Evolutionary conservation across 2,113 vertebrate species (phyloP).

Genomic region (Melanerpes aurifrons): DNA sequence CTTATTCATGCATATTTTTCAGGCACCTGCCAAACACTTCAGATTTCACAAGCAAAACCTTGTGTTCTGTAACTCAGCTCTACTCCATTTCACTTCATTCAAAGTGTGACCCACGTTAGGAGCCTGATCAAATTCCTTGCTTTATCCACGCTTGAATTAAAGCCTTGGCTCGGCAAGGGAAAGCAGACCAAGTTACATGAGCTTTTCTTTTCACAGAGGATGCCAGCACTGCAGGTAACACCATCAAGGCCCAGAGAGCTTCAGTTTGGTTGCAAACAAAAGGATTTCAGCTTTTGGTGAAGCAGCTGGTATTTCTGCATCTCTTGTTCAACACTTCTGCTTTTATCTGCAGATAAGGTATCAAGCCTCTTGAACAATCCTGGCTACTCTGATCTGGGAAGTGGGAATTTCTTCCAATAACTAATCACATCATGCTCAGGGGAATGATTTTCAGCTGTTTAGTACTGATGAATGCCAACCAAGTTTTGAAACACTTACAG

Average conservation of each 20-base stretch:
- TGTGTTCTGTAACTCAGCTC: neutral
- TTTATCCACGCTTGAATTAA: conserved; percentile 54
- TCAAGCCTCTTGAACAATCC: neutral
- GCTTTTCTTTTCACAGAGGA: neutral
- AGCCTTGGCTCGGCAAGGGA: neutral
- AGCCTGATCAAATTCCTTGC: conserved; percentile 61
- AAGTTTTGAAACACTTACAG: neutral
- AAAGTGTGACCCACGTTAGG: neutral
- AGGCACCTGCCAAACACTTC: conserved; percentile 1
- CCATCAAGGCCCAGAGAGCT: neutral
- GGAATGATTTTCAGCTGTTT: neutral
- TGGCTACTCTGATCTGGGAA: neutral
- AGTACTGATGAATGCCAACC: neutral
- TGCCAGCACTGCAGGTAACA: neutral
- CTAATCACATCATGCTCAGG: neutral
- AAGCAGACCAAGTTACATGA: neutral
- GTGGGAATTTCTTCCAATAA: neutral
- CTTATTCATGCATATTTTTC: neutral
- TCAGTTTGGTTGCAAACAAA: neutral
- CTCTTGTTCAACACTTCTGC: neutral
- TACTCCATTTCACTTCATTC: conserved; percentile 16
- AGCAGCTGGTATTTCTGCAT: neutral
- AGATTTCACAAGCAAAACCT: neutral
- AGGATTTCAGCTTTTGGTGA: neutral
- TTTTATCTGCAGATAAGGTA: neutral